phyloP scores from a whole-genome alignment of 2,113 vertebrate genomes.

The Trogon melanurus region DNA sequence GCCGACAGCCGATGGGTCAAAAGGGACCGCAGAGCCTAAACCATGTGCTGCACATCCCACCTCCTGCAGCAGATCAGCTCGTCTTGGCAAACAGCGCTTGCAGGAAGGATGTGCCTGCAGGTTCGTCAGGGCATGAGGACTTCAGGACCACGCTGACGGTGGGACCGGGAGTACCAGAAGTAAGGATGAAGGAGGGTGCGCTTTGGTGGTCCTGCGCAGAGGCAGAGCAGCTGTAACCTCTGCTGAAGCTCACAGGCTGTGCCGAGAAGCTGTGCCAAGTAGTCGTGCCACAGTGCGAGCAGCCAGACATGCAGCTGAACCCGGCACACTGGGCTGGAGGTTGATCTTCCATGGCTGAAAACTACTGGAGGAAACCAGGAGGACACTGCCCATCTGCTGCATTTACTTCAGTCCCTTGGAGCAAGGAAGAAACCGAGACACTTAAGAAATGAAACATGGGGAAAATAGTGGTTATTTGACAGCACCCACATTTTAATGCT shows the following conservation, averaged over 20 bases:
- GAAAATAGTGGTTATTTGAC: background rate
- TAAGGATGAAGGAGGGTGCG: background rate
- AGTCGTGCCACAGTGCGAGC: background rate
- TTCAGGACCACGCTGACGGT: background rate
- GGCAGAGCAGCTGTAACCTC: background rate
- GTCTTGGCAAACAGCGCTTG: background rate
- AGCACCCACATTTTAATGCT: background rate
- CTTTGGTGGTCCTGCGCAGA: background rate
- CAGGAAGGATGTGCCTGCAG: background rate
- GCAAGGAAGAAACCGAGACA: background rate
- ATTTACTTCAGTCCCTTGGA: background rate
- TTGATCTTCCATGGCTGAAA: background rate
- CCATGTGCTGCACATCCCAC: background rate
- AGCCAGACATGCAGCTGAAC: background rate
- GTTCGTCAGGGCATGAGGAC: background rate
- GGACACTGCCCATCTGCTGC: background rate
- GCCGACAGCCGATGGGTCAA: background rate
- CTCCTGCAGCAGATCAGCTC: background rate
- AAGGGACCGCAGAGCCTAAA: background rate
- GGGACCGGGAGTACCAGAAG: background rate
- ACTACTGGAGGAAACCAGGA: background rate
- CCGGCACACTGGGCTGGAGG: fast-evolving
- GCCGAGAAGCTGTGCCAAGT: background rate
- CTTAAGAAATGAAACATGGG: background rate
- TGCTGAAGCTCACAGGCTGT: fast-evolving